Base-by-base conservation (phyloP, 2,797 vertebrate genomes). In the Enteromius paludinosus region DNA sequence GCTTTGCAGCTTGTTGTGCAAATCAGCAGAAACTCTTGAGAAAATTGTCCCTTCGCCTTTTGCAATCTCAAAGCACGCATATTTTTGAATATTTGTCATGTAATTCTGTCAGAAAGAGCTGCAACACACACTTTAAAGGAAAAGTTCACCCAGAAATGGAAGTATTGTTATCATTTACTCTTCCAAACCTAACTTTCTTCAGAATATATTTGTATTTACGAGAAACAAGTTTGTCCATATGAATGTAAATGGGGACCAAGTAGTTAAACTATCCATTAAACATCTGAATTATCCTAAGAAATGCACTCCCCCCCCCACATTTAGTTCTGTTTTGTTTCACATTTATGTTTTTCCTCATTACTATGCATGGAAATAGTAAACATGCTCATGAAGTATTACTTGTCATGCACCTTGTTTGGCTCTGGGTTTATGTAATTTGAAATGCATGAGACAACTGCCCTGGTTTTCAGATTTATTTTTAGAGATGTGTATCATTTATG, bases 401-500 rank as follows among this genome's bases (percentile, higher is more conserved):
- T 62, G 54, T 28, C 54, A 28, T 61, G 15, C 9, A 76, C 35
- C 8, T 52, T 80, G 28, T 82, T 78, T 65, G 25, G 14, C 30
- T 17, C 17, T 25, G 52, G 25, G 74, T 70, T 82, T 78, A 49
- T 75, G 61, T 85, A 0, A 78, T 74, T 12, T 54, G 33, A 69
- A 85, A 69, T 75, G 64, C 81, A 71, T 79, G 64, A 70, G 56
- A 59, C 73, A 23, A 78, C 78, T 79, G 71, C 35, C 49, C 56
- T 85, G 74, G 78, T 33, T 82, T 79, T 82, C 25, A 49, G 38
- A 12, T 79, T n/a, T 86, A 87, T 86, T 84, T 84, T 79, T 86
- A 86, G 86, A 75, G 74, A 15, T 33, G 69, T 35, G 43, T 14
- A 25, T 69, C 3, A 69, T 70, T 74, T 65, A 65, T 80, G 65